Evolutionary conservation across 1,140 invertebrate genomes (phyloP), one percentile per base, ranked within the genome.

Genomic region (Drosophila sturtevanti): DNA sequence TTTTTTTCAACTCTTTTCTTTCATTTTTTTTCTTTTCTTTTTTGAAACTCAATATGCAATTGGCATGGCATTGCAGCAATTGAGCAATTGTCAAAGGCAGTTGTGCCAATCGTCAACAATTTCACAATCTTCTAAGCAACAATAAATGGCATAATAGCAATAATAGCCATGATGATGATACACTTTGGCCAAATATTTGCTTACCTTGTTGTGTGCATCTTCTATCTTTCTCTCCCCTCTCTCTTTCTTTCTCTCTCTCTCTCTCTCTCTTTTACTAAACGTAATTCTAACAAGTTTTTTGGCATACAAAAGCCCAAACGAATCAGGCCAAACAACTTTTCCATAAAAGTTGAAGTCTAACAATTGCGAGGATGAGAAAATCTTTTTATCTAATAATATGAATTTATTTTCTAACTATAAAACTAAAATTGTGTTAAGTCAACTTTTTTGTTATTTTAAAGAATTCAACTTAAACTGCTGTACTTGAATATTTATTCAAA

Each of bases 11-110:
- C n/a, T n/a, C n/a, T n/a, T n/a, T 7, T 0, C 27, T 7, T 24
- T 24, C 22, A 4, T 24, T 24, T n/a, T 41, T 14, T 44, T 18
- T 48, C 11, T 21, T 21, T 48, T 48, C n/a, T 14, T 21, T 2
- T 48, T 16, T 21, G 41, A 21, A 48, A 48, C 41, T 48, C 18
- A 21, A 48, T 48, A 48, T 48, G 41, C 41, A 48, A 21, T 48
- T 48, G 41, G 41, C 41, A 48, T 48, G 41, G 16, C 41, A 48
- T 21, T 44, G 41, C 14, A 21, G 34, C 34, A 35, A 12, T 35
- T 35, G 41, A 48, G 34, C 34, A 35, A 35, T 35, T 35, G 34
- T 35, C 34, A 35, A 35, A 35, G 18, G 16, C 41, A 48, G 41
- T 21, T 21, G 16, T 21, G 10, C 9, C 41, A 48, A 4, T 48